Evolutionary conservation across 2,888 invertebrate species (phyloP).

Genomic region (Metopia argyrocephala): DNA sequence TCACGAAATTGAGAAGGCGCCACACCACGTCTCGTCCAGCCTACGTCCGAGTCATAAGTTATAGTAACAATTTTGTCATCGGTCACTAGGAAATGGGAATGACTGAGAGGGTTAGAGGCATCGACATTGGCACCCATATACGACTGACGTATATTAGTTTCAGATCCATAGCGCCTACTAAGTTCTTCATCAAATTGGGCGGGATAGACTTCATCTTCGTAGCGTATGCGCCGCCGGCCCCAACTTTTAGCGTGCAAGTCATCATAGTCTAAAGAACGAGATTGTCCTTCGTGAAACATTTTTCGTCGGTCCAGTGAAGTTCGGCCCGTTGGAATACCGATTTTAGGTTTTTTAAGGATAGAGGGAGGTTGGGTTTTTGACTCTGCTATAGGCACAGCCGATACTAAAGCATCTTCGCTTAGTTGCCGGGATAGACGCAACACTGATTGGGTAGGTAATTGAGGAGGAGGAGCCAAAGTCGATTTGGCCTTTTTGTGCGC

Average conservation of each 20-base stretch:
- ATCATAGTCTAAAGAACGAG: conserved; percentile 77
- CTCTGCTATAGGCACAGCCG: conserved; percentile 76
- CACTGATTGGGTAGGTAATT: conserved; percentile 74
- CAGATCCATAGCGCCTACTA: conserved; percentile 75
- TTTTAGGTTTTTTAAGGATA: conserved; percentile 75
- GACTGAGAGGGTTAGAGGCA: conserved; percentile 76
- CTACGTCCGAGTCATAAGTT: conserved; percentile 79
- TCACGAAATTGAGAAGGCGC: conserved; percentile 75
- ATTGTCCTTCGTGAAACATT: conserved; percentile 75
- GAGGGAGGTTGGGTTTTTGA: conserved; percentile 72
- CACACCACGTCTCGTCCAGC: conserved; percentile 78
- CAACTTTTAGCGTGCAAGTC: conserved; percentile 76
- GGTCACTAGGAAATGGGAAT: conserved; percentile 78
- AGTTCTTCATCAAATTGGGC: conserved; percentile 66
- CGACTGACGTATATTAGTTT: conserved; percentile 78
- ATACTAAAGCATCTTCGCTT: conserved; percentile 75
- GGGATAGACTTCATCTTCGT: conserved; percentile 75
- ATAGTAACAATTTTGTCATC: conserved; percentile 79
- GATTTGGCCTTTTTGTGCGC: conserved; percentile 73
- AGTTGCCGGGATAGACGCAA: conserved; percentile 73
- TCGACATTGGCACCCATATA: conserved; percentile 76
- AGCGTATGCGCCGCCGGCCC: conserved; percentile 76
- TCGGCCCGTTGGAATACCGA: conserved; percentile 64
- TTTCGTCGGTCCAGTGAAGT: conserved; percentile 72
- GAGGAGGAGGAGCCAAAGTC: conserved; percentile 71